Base-by-base conservation (phyloP, 1,140 invertebrate species). In the Ostrea edulis region DNA sequence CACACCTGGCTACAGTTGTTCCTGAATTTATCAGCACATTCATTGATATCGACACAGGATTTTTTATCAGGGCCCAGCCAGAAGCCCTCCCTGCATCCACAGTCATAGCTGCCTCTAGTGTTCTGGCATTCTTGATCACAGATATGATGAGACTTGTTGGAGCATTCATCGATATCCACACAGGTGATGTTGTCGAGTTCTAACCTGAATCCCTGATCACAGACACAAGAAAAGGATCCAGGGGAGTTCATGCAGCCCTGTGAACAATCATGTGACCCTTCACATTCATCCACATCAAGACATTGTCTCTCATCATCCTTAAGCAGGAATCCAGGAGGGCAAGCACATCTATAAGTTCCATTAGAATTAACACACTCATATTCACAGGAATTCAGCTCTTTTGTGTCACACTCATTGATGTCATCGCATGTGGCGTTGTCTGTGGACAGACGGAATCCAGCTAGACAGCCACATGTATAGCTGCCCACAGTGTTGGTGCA, bases 371-470 rank as follows among this genome's bases (percentile, higher is more conserved):
- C 25, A 22, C 82, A 83, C 0, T 52, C 14, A 17, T 83, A 20
- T 22, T 52, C 44, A 83, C 82, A 83, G 52, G n/a, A 22, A 20
- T 83, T 83, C 44, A 83, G n/a, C 9, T 83, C 82, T n/a, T 22
- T 53, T 11, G 22, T 53, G 5, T 83, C 82, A 83, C 82, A 83
- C 20, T 83, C 82, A 53, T 83, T 53, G 7, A 83, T 83, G n/a
- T 83, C 82, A 7, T n/a, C 44, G 53, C 82, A 83, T 52, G 82
- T 83, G 44, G 52, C 51, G 53, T 83, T 83, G 82, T 85, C 84
- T 65, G 84, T 35, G n/a, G 84, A n/a, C 20, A 85, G 58, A 29
- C 8, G n/a, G 20, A 35, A 85, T 65, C 84, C 84, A 29, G 22
- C 9, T 20, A 35, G 53, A 29, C 84, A 85, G n/a, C 58, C 55